phyloP scores from a whole-genome alignment of 2,888 invertebrate genomes.

The Scaptomyza flava region DNA sequence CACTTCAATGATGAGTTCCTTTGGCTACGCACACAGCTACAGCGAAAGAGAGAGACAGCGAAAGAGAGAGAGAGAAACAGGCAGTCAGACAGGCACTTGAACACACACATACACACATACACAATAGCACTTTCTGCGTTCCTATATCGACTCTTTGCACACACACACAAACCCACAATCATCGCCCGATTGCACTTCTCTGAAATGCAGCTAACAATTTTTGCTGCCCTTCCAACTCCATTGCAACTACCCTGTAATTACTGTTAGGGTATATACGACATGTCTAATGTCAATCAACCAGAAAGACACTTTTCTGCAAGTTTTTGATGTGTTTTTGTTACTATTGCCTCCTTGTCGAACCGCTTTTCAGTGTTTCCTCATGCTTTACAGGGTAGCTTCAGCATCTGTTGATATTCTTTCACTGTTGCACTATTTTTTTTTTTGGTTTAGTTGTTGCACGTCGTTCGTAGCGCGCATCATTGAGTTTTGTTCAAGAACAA shows the following conservation, averaged over 20 bases:
- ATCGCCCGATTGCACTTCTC: constrained; percentile 50
- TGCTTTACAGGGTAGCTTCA: constrained; percentile 1
- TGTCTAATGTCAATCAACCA: background rate
- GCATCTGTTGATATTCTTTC: background rate
- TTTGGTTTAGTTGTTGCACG: constrained; percentile 22
- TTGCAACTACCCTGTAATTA: constrained; percentile 28
- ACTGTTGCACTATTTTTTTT: constrained; percentile 21
- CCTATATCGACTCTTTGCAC: constrained; percentile 20
- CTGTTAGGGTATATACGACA: background rate
- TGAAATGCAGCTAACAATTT: constrained; percentile 64
- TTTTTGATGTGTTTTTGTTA: too few species aligned
- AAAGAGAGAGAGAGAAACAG: background rate
- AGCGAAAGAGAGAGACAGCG: background rate
- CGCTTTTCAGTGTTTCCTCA: background rate
- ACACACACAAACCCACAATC: constrained; percentile 20
- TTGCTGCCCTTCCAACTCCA: constrained; percentile 27
- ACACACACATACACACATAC: too few species aligned
- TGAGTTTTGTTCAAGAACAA: constrained; percentile 73
- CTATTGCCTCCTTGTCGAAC: too few species aligned
- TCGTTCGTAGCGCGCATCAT: constrained; percentile 56
- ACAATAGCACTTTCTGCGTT: constrained; percentile 3
- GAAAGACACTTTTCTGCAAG: too few species aligned
- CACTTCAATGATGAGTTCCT: constrained; percentile 66
- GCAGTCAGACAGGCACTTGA: constrained; percentile 15
- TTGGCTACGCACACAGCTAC: constrained; percentile 16